These are phyloP conservation scores for Paracanthobrama guichenoti DNA, from an alignment of 2,113 vertebrate species.

Conservation along the genomic window DNA sequence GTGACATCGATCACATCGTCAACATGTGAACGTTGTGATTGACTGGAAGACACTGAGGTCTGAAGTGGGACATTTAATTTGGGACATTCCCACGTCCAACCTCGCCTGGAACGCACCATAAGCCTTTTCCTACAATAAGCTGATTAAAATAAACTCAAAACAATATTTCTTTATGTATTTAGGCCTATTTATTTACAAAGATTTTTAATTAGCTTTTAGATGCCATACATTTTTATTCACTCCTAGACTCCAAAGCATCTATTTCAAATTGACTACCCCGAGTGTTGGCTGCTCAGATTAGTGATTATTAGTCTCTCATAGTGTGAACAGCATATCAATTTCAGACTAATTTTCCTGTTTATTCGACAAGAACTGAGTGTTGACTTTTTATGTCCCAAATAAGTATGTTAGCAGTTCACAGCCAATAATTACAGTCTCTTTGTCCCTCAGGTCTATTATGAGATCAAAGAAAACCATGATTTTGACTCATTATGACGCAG, in stretches of 20 bases:
- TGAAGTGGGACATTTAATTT: no score
- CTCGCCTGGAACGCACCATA: no score
- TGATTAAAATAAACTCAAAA: no score
- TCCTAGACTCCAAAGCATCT: neutral
- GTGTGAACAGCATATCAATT: neutral
- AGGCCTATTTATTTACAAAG: no score
- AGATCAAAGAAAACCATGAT: constrained; percentile 4
- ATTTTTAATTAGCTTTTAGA: neutral
- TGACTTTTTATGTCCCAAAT: neutral
- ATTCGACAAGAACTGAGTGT: neutral
- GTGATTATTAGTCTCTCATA: neutral
- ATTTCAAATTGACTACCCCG: neutral
- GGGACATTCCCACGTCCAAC: no score
- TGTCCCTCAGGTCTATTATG: neutral
- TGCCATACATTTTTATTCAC: neutral
- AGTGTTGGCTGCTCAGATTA: neutral
- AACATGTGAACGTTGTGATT: no score
- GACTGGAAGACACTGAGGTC: no score
- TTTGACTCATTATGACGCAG: constrained; percentile 20
- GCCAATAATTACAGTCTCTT: constrained; percentile 4
- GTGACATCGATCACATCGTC: no score
- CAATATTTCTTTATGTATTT: no score
- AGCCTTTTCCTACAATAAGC: no score
- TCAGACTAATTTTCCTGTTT: neutral
- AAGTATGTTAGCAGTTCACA: neutral